Conservation (phyloP, 2,888 invertebrate species). For the Idaea dimidiata region DNA sequence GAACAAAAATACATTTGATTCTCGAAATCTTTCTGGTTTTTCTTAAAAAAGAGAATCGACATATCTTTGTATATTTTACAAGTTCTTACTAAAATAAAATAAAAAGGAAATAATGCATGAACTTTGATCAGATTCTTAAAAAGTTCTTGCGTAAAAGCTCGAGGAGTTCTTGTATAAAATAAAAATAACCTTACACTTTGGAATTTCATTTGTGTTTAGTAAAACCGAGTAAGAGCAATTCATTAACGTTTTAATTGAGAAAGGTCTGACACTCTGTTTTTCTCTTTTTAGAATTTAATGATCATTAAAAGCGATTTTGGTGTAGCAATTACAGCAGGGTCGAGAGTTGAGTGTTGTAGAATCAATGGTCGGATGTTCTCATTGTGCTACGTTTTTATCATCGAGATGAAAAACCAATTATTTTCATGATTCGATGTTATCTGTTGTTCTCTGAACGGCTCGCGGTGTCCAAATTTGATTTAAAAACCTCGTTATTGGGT, state of each 20-base stretch:
- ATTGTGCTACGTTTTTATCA: slow-evolving; percentile 42
- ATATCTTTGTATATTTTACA: not conserved
- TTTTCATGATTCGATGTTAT: slow-evolving; percentile 38
- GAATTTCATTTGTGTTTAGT: not conserved
- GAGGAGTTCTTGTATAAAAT: slow-evolving; percentile 12
- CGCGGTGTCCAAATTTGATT: slow-evolving; percentile 23
- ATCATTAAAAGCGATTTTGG: slow-evolving; percentile 31
- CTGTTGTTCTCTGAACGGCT: slow-evolving; percentile 36
- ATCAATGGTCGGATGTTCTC: slow-evolving; percentile 28
- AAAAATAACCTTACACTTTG: not conserved
- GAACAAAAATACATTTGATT: not conserved
- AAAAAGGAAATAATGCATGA: not conserved
- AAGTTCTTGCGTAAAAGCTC: not conserved
- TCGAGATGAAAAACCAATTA: slow-evolving; percentile 43
- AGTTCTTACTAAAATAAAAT: not conserved
- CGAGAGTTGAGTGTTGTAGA: slow-evolving; percentile 16
- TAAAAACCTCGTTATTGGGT: slow-evolving; percentile 16
- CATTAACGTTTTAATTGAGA: slow-evolving; percentile 19
- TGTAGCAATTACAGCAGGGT: slow-evolving; percentile 27
- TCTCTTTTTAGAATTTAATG: slow-evolving; percentile 23
- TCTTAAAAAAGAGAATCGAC: not conserved
- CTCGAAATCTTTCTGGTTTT: not conserved
- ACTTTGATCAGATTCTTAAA: not conserved
- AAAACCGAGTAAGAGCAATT: slow-evolving; percentile 13
- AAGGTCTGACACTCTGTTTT: slow-evolving; percentile 18